A percentile compares a stretch with the other conserved stretches of the same genome.
These are phyloP conservation scores for Drosophila tsacasi DNA, from an alignment of 1,140 invertebrate species.

Conservation along the genomic window DNA sequence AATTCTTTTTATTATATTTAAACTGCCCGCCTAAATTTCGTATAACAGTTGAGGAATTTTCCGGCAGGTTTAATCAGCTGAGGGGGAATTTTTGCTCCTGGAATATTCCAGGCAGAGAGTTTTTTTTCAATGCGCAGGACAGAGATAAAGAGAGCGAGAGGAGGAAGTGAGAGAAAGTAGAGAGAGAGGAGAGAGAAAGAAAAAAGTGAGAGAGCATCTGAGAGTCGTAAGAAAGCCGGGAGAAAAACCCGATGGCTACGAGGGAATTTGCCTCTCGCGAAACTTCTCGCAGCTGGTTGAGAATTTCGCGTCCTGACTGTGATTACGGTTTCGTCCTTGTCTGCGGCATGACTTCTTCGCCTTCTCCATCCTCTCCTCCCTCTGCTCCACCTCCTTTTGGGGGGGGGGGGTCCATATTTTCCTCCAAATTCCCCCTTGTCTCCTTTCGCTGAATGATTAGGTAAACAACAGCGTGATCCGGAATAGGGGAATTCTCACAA, in stretches of 20 bases:
- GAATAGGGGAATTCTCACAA: constrained; percentile 13
- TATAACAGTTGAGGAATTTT: constrained; percentile 52
- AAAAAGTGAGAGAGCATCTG: neutral
- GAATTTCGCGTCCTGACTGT: constrained; percentile 17
- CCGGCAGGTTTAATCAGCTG: constrained; percentile 9
- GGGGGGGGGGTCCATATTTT: neutral
- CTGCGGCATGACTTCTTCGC: constrained; percentile 26
- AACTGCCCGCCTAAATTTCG: constrained; percentile 19
- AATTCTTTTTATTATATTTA: neutral
- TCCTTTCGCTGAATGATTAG: constrained; percentile 40
- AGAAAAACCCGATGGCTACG: neutral
- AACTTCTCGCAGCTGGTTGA: constrained; percentile 29
- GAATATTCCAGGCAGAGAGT: neutral
- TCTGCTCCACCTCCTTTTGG: neutral
- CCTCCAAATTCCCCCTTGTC: neutral
- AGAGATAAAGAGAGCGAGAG: neutral
- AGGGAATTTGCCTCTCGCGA: constrained; percentile 1
- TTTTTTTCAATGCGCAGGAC: constrained; percentile 49
- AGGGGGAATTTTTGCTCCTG: neutral
- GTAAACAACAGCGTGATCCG: constrained; percentile 42
- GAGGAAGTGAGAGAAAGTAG: neutral
- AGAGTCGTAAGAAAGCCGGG: neutral
- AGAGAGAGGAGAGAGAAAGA: neutral
- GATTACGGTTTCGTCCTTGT: constrained; percentile 41
- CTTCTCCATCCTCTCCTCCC: no score